Evolutionary conservation across 2,797 vertebrate genomes (phyloP), one percentile per base, ranked within the genome.

Genomic region (Streptopelia turtur): DNA sequence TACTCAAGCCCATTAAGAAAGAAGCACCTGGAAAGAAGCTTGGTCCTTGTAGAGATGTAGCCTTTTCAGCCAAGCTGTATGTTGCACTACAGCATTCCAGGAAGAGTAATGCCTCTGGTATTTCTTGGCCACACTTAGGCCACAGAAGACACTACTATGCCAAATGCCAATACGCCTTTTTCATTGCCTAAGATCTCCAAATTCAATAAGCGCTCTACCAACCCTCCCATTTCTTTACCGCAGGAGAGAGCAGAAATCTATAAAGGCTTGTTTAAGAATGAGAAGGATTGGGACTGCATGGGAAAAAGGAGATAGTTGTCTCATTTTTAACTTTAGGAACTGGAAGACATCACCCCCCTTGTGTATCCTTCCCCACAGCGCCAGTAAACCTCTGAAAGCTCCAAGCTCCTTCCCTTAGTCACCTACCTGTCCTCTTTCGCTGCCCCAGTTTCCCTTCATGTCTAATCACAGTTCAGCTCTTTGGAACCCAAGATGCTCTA

Each of bases 11-110:
- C 15, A 11, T 2, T n/a, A 52, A 31, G 9, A 72, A 81, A 79
- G 53, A 59, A 76, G 39, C 39, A 89, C 53, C 41, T n/a, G 41
- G 14, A 27, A 0, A 3, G 55, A 15, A 59, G 28, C 45, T 83
- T 1, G 1, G 17, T 31, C 9, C 2, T 0, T 4, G 4, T 5
- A 50, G 68, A 39, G 25, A 14, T 3, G 13, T 50, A 76, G 22
- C 1, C 22, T 66, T 71, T 63, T 39, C 53, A 80, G 28, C 33
- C 21, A 63, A 39, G 24, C 3, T 21, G 7, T 7, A 4, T 7
- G 31, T 33, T 64, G 5, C 13, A n/a, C 14, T 24, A 7, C 16
- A 66, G n/a, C 1, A 13, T 59, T 16, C 39, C 2, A 4, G 43
- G 39, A 74, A 45, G 14, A 68, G 3, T 16, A 28, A 20, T 6